These are phyloP conservation scores for Pseudotriccus pelzelni DNA, from an alignment of 2,797 vertebrate species.

Conservation along the genomic window DNA sequence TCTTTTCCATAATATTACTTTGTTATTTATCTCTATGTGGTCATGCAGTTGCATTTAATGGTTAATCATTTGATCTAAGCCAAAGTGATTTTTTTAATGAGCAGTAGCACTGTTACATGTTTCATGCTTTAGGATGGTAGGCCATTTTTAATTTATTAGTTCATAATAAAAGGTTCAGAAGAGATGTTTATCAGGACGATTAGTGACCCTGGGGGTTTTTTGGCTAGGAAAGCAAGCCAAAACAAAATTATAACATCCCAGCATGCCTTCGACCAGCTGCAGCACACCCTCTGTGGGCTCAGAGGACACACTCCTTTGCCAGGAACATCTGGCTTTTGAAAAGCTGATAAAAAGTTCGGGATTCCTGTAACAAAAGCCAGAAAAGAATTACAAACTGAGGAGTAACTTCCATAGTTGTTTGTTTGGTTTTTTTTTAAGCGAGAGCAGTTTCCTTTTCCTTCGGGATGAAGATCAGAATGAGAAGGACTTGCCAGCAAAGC, in stretches of 20 bases:
- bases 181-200: background rate
- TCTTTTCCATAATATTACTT: background rate
- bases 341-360: constrained; percentile 22
- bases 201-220: constrained; percentile 13
- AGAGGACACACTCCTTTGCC: background rate
- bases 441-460: background rate
- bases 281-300: background rate
- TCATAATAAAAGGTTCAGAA: background rate
- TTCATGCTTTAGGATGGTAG: background rate
- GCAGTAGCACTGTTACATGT: background rate
- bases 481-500: background rate
- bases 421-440: background rate
- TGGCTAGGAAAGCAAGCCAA: background rate
- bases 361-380: background rate
- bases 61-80: background rate
- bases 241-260: constrained; percentile 19
- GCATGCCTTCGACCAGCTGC: background rate
- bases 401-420: background rate
- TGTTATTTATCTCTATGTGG: background rate
- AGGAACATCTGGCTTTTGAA: constrained; percentile 54
- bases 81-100: background rate
- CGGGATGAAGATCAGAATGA: background rate
- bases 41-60: background rate
- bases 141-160: constrained; percentile 6
- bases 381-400: background rate